Evolutionary conservation across 1,140 invertebrate genomes (phyloP).

Genomic region (Epicauta chinensis): DNA sequence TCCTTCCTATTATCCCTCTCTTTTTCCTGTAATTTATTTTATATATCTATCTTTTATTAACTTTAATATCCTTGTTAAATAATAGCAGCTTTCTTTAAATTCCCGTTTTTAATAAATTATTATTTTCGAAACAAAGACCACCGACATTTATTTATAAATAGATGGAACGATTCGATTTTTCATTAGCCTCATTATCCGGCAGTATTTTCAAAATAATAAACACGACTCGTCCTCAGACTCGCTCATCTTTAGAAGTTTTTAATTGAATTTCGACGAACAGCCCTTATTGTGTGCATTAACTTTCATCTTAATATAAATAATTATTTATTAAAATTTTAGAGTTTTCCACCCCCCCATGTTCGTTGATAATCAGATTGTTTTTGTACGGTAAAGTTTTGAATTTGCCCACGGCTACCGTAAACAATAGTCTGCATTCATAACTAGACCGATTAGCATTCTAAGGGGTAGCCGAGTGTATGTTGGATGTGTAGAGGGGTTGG

Average conservation of each 20-base stretch:
- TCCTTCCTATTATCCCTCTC: constrained; percentile 30
- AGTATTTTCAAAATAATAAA: too few relatives aligned
- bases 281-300: too few relatives aligned
- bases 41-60: background rate
- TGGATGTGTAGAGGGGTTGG: constrained; percentile 5
- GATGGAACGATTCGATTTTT: constrained; percentile 30
- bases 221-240: too few relatives aligned
- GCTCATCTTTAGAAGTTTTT: too few relatives aligned
- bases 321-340: too few relatives aligned
- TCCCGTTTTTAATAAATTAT: constrained; percentile 28
- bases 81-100: constrained; percentile 16
- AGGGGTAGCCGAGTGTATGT: constrained; percentile 6
- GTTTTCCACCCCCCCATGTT: too few relatives aligned
- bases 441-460: constrained; percentile 21
- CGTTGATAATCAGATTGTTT: too few relatives aligned
- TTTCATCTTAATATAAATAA: too few relatives aligned
- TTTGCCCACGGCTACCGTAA: constrained; percentile 5
- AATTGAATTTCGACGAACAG: too few relatives aligned
- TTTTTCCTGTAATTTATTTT: constrained; percentile 36
- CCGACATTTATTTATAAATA: constrained; percentile 27
- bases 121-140: constrained; percentile 18
- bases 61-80: background rate
- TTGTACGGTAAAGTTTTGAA: background rate
- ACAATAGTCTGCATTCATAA: constrained; percentile 21
- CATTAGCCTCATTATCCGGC: constrained; percentile 14